phyloP scores from a whole-genome alignment of 53 echinoderm and acorn worm genomes.

The Crossaster papposus region DNA sequence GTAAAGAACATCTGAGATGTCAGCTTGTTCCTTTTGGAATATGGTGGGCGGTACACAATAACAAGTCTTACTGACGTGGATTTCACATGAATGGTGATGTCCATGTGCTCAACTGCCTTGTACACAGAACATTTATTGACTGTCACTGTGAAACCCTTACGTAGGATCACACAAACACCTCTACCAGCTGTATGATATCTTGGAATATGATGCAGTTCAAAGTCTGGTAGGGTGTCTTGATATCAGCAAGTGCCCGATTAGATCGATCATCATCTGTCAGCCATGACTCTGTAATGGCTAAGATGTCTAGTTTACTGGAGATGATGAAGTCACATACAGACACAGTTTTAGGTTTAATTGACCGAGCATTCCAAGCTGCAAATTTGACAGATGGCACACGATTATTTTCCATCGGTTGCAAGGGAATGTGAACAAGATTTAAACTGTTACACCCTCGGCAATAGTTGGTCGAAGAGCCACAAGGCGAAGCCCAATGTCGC shows the following conservation, averaged over 20 bases:
- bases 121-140: conserved; percentile 9
- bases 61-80: conserved; percentile 37
- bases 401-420: background rate
- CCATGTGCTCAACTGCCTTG: conserved; percentile 51
- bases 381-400: conserved; percentile 9
- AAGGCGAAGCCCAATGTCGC: too few relatives aligned
- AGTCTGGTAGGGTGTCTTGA: conserved; percentile 46
- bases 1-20: conserved; percentile 42
- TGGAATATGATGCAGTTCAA: conserved; percentile 45
- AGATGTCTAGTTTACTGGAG: conserved; percentile 50
- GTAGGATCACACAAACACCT: conserved; percentile 56
- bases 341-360: conserved; percentile 50
- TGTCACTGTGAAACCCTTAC: conserved; percentile 43
- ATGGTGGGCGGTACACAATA: conserved; percentile 46
- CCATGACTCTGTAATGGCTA: conserved; percentile 65
- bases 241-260: conserved; percentile 50
- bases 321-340: conserved; percentile 57
- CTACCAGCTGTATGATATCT: conserved; percentile 47
- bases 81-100: conserved; percentile 27
- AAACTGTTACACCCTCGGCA: background rate
- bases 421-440: conserved; percentile 4
- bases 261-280: conserved; percentile 45
- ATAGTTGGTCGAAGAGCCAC: background rate
- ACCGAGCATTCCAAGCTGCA: conserved; percentile 53
- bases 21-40: conserved; percentile 46